A percentile compares a stretch with the other conserved stretches of the same genome.
Conservation (phyloP, 1,140 invertebrate species). For the Drosophila dunni region DNA sequence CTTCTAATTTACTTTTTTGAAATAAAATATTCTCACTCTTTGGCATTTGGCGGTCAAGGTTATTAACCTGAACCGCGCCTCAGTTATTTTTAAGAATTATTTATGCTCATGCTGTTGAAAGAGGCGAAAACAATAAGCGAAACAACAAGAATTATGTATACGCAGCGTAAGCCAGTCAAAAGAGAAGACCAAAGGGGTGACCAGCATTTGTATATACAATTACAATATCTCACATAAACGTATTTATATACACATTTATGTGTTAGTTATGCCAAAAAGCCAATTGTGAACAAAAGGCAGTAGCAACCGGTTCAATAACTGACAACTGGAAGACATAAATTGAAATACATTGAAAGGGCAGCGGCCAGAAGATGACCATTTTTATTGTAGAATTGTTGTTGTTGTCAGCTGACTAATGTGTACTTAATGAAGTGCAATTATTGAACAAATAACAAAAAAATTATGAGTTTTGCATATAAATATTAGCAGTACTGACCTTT, state of each 20-base stretch:
- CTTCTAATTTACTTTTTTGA: constrained; percentile 33
- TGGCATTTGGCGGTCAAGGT: constrained; percentile 76
- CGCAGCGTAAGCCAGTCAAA: constrained; percentile 33
- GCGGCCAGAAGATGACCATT: constrained; percentile 54
- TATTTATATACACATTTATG: neutral
- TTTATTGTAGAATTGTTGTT: neutral
- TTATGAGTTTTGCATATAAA: constrained; percentile 41
- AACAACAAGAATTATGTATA: constrained; percentile 66
- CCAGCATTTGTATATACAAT: constrained; percentile 36
- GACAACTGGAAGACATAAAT: constrained; percentile 62
- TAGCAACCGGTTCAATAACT: constrained; percentile 72
- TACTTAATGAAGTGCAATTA: constrained; percentile 36
- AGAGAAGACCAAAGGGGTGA: constrained; percentile 12
- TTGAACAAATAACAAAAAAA: constrained; percentile 40
- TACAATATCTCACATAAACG: constrained; percentile 23
- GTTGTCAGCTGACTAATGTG: constrained; percentile 32
- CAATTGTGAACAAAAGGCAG: constrained; percentile 42
- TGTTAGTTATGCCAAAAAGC: constrained; percentile 30
- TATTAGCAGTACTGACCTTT: constrained; percentile 53
- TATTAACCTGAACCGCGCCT: constrained; percentile 66
- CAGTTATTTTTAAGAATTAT: constrained; percentile 51
- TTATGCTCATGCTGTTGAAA: constrained; percentile 40
- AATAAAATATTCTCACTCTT: constrained; percentile 28
- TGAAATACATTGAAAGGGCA: constrained; percentile 77
- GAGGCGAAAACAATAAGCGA: constrained; percentile 2